phyloP scores from a whole-genome alignment of 2,113 vertebrate genomes.

The Grammomys dolichurus region DNA sequence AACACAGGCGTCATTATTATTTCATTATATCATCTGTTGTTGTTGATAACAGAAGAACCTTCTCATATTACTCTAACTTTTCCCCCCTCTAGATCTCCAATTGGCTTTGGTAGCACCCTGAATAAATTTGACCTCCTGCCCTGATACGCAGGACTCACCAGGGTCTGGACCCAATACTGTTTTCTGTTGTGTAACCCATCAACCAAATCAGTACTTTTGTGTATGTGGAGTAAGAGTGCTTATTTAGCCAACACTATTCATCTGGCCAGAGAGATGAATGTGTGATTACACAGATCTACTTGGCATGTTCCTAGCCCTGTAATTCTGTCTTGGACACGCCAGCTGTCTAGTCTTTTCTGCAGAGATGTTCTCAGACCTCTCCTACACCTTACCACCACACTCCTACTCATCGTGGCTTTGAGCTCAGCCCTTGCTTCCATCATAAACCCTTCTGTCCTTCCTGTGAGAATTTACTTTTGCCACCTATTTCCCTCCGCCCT shows the following conservation, averaged over 20 bases:
- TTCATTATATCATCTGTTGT: neutral
- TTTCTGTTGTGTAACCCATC: neutral
- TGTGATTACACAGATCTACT: neutral
- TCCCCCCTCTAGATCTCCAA: neutral
- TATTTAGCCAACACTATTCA: neutral
- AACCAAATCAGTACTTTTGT: neutral
- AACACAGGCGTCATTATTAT: neutral
- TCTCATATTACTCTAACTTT: neutral
- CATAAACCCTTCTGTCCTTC: neutral
- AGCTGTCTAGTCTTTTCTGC: neutral
- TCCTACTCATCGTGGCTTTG: neutral
- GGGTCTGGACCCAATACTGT: neutral
- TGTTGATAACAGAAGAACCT: neutral
- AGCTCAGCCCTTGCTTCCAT: neutral
- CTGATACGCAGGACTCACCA: neutral
- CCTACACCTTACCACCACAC: neutral
- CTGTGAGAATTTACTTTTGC: neutral
- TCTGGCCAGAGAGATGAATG: neutral
- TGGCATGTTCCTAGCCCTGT: neutral
- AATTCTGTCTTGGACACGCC: neutral
- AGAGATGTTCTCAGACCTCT: neutral
- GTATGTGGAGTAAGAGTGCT: neutral
- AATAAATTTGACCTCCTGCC: neutral
- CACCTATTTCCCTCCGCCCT: neutral
- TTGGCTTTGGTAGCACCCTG: neutral